Evolutionary conservation across 2,113 vertebrate species (phyloP), one percentile per base, ranked within the genome.

Genomic region (Acanthisitta chloris): DNA sequence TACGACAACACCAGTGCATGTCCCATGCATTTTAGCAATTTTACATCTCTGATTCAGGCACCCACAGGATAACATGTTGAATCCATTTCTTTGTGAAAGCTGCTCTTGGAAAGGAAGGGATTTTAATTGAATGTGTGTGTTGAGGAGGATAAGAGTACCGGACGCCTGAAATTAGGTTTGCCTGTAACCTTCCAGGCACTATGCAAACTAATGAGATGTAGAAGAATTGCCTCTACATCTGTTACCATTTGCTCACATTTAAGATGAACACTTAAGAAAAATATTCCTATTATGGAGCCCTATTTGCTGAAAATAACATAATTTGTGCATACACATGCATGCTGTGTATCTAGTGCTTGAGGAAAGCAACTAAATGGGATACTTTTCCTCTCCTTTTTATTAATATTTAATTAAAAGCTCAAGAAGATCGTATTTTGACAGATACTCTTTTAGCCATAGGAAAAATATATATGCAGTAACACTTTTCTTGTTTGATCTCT

Each of bases 361-460:
- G 38, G 79, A 55, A 62, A 95, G 79, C 6, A 72, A 52, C 65
- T 88, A 73, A 59, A 18, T 67, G 31, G 5, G 15, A 42, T 38
- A 77, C 9, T 94, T 96, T 92, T 86, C 57, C 65, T 26, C 43
- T 43, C 9, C 8, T 85, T 88, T 78, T 29, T 52, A 91, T 94
- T 95, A 96, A 94, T 92, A 94, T 89, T 94, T 69, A 84, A 93
- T 95, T 92, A 93, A 97, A 95, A 83, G 33, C 64, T 90, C 14
- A 89, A 66, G 71, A 71, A 82, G 4, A 86, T 86, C 36, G 23
- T 10, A 54, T 5, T 94, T 55, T 82, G 57, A 62, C 42, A 86
- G 36, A 67, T 58, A 86, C 10, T 57, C 40, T 88, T 95, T 93
- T 80, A 94, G 51, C 51, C 49, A 67, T 31, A 64, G 38, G 36